A percentile compares a stretch with the other conserved stretches of the same genome.
phyloP scores from a whole-genome alignment of 2,888 invertebrate species.

The Aleiodes testaceus region DNA sequence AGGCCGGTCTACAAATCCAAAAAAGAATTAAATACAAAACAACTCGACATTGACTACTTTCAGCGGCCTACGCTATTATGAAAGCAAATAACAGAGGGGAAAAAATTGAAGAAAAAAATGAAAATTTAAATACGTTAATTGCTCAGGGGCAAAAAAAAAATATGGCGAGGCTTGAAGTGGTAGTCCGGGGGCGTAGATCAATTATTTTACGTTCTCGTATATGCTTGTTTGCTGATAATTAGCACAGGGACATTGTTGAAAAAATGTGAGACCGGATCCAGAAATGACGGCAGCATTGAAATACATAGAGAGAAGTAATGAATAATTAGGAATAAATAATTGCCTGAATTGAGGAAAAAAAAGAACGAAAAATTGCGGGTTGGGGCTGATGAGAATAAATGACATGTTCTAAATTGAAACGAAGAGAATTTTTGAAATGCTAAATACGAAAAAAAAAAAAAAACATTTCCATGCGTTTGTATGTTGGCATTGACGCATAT shows the following conservation, averaged over 20 bases:
- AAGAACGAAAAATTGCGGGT: background rate
- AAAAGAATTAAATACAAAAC: conserved; percentile 39
- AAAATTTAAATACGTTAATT: conserved; percentile 12
- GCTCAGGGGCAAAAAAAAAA: conserved; percentile 34
- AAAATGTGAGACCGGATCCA: conserved; percentile 19
- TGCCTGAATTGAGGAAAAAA: background rate
- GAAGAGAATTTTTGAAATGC: background rate
- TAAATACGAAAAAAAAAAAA: background rate
- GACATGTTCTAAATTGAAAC: background rate
- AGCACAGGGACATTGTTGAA: background rate
- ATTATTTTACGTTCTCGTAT: conserved; percentile 24
- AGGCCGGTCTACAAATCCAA: conserved; percentile 52
- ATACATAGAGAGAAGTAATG: conserved; percentile 32
- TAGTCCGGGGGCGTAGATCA: conserved; percentile 36
- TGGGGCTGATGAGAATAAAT: conserved; percentile 4
- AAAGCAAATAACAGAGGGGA: conserved; percentile 11
- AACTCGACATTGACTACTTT: conserved; percentile 52
- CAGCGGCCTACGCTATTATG: conserved; percentile 52
- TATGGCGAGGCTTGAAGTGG: conserved; percentile 34
- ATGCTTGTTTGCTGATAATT: background rate
- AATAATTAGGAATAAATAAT: conserved; percentile 6
- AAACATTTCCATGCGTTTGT: no score
- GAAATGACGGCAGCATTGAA: conserved; percentile 16
- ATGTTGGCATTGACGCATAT: conserved; percentile 1
- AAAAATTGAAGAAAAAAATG: conserved; percentile 7